Base-by-base conservation (phyloP, 2,113 vertebrate species). In the Misgurnus mizolepis region DNA sequence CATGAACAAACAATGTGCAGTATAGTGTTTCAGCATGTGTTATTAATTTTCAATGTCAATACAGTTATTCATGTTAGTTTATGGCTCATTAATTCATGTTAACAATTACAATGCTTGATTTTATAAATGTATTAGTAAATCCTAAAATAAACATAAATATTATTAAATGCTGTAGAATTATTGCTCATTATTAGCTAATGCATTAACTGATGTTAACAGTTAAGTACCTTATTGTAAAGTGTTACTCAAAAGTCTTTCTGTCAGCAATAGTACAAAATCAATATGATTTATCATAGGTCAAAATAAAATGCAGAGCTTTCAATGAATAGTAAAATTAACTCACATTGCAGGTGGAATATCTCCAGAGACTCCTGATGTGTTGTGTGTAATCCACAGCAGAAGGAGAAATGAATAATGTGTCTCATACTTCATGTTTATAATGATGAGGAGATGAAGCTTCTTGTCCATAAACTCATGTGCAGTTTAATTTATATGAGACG, bases 301-400 rank as follows among this genome's bases (percentile, higher is more conserved):
- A 67, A 45, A 17, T 9, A 43, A 9, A 49, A 22, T 17, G 10
- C 18, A 10, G 18, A 62, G 8, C 5, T 7, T 22, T 18, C 8
- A 27, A 62, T 62, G 18, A 50, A 34, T 2, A 15, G 40, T 49
- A 70, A 49, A 47, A 47, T 64, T 3, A 50, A 71, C 97, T 99
- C 93, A 99, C 97, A 98, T 96, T 34, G 96, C 95, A 67, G 96
- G 91, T 83, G 97, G 96, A 87, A 99, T 98, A 92, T 95, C 95
- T 90, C 98, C 95, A 90, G 98, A 95, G 74, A 94, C 93, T 88
- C 92, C 94, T 88, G 91, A 94, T 73, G 88, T 83, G 86, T 89
- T 92, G 18, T 94, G 90, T 89, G 93, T 93, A 88, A 92, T 91
- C 87, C 92, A 94, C 89, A 95, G 90, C 88, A 95, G 71, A 77